These are phyloP conservation scores for Archegozetes longisetosus DNA, from an alignment of 1,140 invertebrate genomes.

Conservation along the genomic window DNA sequence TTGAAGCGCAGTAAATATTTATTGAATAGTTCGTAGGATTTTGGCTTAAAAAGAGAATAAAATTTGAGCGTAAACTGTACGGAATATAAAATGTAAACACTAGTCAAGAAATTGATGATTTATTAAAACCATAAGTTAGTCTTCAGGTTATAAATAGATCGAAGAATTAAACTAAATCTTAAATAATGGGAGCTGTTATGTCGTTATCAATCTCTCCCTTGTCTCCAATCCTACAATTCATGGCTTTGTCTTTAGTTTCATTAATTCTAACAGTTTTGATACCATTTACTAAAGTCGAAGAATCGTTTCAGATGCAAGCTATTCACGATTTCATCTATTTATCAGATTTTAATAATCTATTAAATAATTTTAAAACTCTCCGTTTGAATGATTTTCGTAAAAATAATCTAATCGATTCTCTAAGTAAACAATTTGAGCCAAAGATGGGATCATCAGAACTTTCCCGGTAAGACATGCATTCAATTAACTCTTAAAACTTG, in stretches of 20 bases:
- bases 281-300: constrained; percentile 97
- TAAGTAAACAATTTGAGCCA: not conserved
- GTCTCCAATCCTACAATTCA: not conserved
- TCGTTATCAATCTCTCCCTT: not conserved
- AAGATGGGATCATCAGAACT: constrained; percentile 91
- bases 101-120: no score
- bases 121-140: no score
- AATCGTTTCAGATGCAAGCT: constrained; percentile 97
- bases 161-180: no score
- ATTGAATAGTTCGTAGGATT: no score
- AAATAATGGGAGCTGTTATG: not conserved
- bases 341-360: not conserved
- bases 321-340: constrained; percentile 92
- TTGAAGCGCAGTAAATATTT: no score
- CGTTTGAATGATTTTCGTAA: not conserved
- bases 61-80: no score
- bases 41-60: no score
- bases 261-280: constrained; percentile 1
- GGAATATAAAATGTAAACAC: no score
- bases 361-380: not conserved
- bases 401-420: not conserved
- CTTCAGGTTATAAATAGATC: no score
- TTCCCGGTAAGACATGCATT: no score
- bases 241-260: not conserved
- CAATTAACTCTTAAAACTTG: no score